A percentile compares a stretch with the other conserved stretches of the same genome.
Evolutionary conservation across 2,888 invertebrate genomes (phyloP).

Genomic region (Thereva nobilitata): DNA sequence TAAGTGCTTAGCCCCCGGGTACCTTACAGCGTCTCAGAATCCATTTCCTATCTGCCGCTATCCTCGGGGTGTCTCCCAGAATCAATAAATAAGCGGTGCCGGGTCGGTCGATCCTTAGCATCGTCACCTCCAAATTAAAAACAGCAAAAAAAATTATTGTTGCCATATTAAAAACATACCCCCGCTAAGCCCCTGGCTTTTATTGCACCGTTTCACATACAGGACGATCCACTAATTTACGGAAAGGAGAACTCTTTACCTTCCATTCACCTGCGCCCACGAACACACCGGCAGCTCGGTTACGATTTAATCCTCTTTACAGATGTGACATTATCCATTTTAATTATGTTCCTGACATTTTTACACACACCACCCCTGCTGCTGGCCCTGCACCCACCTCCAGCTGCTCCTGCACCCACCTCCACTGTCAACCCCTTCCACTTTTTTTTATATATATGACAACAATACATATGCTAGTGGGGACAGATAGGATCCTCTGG

Average conservation of each 20-base stretch:
- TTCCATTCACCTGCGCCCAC: constrained; percentile 4
- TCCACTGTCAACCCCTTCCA: too few species aligned
- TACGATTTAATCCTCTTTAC: constrained; percentile 33
- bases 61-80: constrained; percentile 23
- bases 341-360: constrained; percentile 34
- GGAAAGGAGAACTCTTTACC: constrained; percentile 19
- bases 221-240: constrained; percentile 20
- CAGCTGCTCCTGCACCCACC: too few species aligned
- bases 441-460: too few species aligned
- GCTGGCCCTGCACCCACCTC: too few species aligned
- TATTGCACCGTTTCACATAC: constrained; percentile 18
- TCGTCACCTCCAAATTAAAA: constrained; percentile 31
- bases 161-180: constrained; percentile 14
- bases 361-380: constrained; percentile 6
- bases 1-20: too few species aligned
- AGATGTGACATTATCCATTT: constrained; percentile 35
- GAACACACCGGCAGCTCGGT: constrained; percentile 6
- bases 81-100: constrained; percentile 33
- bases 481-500: too few species aligned
- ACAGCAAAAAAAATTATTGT: constrained; percentile 14
- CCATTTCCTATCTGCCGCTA: neutral
- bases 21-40: too few species aligned
- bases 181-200: constrained; percentile 11
- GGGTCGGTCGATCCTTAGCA: constrained; percentile 31
- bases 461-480: too few species aligned